Conservation (phyloP, 2,113 vertebrate species). For the Pangasianodon hypophthalmus region DNA sequence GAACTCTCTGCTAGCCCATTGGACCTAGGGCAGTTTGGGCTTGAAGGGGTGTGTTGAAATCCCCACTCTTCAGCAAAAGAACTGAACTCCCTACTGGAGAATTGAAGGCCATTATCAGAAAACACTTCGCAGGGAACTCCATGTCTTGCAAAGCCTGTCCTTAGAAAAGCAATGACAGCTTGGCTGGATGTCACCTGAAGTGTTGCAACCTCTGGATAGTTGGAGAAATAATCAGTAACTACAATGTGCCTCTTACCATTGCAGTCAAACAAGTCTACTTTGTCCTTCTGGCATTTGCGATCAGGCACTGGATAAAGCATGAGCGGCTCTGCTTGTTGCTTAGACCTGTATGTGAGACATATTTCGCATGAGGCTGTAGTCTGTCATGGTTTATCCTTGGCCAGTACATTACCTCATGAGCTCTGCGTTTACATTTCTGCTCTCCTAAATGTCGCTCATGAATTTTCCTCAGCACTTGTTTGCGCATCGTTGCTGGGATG, state of each 20-base stretch:
- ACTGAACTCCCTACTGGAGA: not conserved
- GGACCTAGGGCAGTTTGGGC: not conserved
- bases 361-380: slow-evolving; percentile 3
- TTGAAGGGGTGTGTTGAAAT: slow-evolving; percentile 38
- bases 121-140: slow-evolving; percentile 36
- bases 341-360: slow-evolving; percentile 28
- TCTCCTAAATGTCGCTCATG: slow-evolving; percentile 35
- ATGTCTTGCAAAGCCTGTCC: slow-evolving; percentile 38
- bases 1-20: slow-evolving; percentile 39
- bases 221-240: slow-evolving; percentile 38
- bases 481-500: not conserved
- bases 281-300: slow-evolving; percentile 37
- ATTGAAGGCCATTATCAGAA: slow-evolving; percentile 41
- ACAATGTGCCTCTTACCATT: slow-evolving; percentile 42
- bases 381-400: slow-evolving; percentile 17
- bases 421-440: slow-evolving; percentile 36
- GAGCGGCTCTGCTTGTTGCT: slow-evolving; percentile 42
- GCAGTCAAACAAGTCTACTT: slow-evolving; percentile 35
- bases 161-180: slow-evolving; percentile 38
- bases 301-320: slow-evolving; percentile 28
- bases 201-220: slow-evolving; percentile 37
- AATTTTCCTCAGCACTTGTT: slow-evolving; percentile 38
- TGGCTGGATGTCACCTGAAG: slow-evolving; percentile 28
- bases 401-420: slow-evolving; percentile 37
- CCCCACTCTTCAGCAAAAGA: slow-evolving; percentile 28